Evolutionary conservation across 2,797 vertebrate genomes (phyloP).

Genomic region (Emys orbicularis): DNA sequence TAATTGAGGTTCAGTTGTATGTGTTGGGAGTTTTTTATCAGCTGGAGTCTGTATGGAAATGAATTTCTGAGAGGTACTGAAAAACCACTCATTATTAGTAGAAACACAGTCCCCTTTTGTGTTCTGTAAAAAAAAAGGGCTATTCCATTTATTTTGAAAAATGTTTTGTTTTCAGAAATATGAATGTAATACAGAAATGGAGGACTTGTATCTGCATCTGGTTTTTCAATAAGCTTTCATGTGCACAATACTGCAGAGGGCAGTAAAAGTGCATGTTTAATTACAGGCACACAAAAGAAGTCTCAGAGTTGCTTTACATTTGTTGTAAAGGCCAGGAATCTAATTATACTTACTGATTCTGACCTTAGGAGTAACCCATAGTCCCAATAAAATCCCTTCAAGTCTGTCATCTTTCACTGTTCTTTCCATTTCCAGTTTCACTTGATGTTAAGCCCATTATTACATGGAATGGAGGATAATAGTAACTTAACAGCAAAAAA

Average conservation of each 20-base stretch:
- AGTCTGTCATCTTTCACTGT: slow-evolving; percentile 74
- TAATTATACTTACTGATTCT: slow-evolving; percentile 78
- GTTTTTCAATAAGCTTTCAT: slow-evolving; percentile 76
- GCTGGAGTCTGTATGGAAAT: not conserved
- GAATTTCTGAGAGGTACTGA: slow-evolving; percentile 40
- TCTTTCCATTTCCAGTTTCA: slow-evolving; percentile 73
- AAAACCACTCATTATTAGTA: slow-evolving; percentile 23
- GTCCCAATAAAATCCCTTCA: slow-evolving; percentile 67
- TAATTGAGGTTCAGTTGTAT: not conserved
- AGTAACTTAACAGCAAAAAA: slow-evolving; percentile 58
- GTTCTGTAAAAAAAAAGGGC: slow-evolving; percentile 11
- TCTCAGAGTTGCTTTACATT: slow-evolving; percentile 64
- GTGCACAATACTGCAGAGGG: slow-evolving; percentile 76
- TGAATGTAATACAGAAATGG: slow-evolving; percentile 76
- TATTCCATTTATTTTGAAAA: slow-evolving; percentile 35
- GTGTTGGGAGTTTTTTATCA: not conserved
- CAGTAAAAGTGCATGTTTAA: slow-evolving; percentile 76
- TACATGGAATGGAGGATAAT: slow-evolving; percentile 62
- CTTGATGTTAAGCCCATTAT: slow-evolving; percentile 77
- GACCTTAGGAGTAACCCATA: slow-evolving; percentile 69
- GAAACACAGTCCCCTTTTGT: slow-evolving; percentile 20
- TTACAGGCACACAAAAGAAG: slow-evolving; percentile 66
- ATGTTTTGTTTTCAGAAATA: slow-evolving; percentile 57
- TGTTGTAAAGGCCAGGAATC: slow-evolving; percentile 74
- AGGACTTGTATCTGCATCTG: slow-evolving; percentile 72